A percentile compares a stretch with the other conserved stretches of the same genome.
Conservation (phyloP, 2,888 invertebrate genomes). For the Chromoteleia sp. region DNA sequence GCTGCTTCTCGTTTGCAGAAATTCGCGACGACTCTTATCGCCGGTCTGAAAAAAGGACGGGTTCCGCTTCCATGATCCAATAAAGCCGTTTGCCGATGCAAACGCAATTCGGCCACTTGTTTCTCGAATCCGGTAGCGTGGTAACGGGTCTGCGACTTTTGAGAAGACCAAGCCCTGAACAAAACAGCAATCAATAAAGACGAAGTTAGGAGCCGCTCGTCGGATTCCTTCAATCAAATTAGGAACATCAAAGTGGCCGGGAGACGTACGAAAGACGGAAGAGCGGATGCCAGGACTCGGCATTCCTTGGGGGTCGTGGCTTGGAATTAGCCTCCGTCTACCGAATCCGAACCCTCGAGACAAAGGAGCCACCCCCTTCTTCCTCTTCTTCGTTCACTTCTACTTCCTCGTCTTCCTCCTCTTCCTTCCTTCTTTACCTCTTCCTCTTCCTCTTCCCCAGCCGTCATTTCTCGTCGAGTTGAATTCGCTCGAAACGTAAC, state of each 20-base stretch:
- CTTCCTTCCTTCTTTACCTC: background rate
- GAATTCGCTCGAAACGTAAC: conserved; percentile 11
- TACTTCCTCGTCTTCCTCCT: background rate
- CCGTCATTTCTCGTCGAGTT: conserved; percentile 9
- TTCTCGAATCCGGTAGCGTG: conserved; percentile 23
- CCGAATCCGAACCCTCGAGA: conserved; percentile 81
- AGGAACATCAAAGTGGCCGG: conserved; percentile 84
- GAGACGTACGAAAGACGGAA: conserved; percentile 77
- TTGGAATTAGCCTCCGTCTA: conserved; percentile 84
- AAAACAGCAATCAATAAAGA: conserved; percentile 84
- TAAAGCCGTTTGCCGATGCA: conserved; percentile 54
- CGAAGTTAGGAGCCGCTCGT: conserved; percentile 81
- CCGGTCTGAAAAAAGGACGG: conserved; percentile 6
- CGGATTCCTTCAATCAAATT: conserved; percentile 85
- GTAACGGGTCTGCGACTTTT: conserved; percentile 66
- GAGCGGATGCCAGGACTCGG: conserved; percentile 72
- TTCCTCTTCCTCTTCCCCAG: background rate
- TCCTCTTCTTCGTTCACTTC: conserved; percentile 53
- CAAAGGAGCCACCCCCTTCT: conserved; percentile 76
- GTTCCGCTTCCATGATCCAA: conserved; percentile 37
- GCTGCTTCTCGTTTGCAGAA: conserved; percentile 61
- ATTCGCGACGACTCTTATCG: conserved; percentile 34
- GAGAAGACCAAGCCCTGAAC: conserved; percentile 74
- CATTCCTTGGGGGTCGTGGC: conserved; percentile 81
- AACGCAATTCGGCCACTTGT: conserved; percentile 60